Conservation (phyloP, 2,113 vertebrate species). For the Serranochromis macrocephalus region DNA sequence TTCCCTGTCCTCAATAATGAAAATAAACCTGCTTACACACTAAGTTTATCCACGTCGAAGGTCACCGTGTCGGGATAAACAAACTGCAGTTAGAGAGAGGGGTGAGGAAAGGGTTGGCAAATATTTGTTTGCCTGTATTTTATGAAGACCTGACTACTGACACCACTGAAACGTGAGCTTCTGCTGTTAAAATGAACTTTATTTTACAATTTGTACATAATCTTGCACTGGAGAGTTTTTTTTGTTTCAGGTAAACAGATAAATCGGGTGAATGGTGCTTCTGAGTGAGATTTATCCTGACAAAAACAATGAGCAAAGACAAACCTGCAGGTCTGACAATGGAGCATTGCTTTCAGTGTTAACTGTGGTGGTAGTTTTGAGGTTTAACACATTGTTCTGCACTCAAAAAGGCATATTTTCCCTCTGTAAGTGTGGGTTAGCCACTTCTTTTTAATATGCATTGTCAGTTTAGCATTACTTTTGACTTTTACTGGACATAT, state of each 20-base stretch:
- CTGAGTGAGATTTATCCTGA: neutral
- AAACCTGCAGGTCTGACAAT: neutral
- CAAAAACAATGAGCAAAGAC: neutral
- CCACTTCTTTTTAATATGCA: neutral
- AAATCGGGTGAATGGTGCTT: neutral
- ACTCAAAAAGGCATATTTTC: neutral
- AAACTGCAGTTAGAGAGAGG: constrained; percentile 11
- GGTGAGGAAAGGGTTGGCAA: neutral
- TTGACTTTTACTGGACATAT: neutral
- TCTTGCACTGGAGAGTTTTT: neutral
- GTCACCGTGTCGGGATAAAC: constrained; percentile 23
- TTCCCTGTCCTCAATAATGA: constrained; percentile 42
- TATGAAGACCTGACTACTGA: neutral
- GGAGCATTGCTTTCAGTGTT: neutral
- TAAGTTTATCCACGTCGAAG: constrained; percentile 6
- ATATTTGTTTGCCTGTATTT: constrained; percentile 9
- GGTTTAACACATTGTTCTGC: neutral
- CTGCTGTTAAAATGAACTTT: neutral
- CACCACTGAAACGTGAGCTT: neutral
- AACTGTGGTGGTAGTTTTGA: neutral
- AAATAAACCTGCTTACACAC: constrained; percentile 49
- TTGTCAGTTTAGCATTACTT: neutral
- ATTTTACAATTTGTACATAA: neutral
- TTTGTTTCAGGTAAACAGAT: neutral
- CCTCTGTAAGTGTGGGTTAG: neutral